A percentile compares a stretch with the other conserved stretches of the same genome.
These are phyloP conservation scores for Callimorpha dominula DNA, from an alignment of 2,888 invertebrate genomes.

Conservation along the genomic window DNA sequence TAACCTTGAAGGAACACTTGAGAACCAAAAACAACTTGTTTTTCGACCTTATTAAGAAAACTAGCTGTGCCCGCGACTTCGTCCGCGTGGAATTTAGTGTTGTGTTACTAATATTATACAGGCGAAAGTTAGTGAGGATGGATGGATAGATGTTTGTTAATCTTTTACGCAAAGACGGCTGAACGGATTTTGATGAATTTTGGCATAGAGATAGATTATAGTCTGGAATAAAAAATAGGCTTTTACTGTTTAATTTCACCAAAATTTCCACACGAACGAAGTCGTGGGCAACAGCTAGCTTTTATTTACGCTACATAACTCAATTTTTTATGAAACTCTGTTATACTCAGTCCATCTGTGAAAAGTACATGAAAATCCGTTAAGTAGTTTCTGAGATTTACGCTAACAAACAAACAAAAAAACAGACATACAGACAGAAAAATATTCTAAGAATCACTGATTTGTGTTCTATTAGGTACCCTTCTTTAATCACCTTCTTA, in stretches of 20 bases:
- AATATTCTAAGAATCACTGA: background rate
- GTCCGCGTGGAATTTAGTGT: background rate
- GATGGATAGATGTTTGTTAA: no score
- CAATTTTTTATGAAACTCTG: no score
- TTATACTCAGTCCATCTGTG: background rate
- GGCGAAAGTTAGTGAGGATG: no score
- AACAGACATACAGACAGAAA: background rate
- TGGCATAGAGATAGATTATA: no score
- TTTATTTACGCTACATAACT: background rate
- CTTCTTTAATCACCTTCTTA: background rate
- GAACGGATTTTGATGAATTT: no score
- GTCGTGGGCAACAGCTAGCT: no score
- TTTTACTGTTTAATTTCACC: background rate
- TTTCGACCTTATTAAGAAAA: background rate
- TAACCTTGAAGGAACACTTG: no score
- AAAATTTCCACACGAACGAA: background rate
- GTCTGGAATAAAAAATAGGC: no score
- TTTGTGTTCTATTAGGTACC: background rate
- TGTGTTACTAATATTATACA: background rate
- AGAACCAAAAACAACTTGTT: no score
- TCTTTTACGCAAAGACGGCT: no score
- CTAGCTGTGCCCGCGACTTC: background rate
- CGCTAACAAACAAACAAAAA: background rate
- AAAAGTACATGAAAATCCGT: background rate
- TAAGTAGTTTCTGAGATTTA: background rate